Conservation (phyloP, 1,140 invertebrate genomes). For the Tenebrio molitor region DNA sequence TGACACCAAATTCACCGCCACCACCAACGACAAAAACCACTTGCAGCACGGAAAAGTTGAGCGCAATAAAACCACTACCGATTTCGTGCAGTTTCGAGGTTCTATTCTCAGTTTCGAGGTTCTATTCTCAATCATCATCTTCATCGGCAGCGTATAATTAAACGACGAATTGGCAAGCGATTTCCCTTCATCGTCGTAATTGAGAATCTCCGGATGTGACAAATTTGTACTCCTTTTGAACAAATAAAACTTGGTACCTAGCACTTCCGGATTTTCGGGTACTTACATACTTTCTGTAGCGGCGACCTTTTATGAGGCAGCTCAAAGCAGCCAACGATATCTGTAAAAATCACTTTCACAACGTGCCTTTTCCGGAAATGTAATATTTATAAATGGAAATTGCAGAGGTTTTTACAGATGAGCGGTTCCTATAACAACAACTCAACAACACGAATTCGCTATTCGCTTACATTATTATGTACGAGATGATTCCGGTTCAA, state of each 20-base stretch:
- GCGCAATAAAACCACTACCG: no score
- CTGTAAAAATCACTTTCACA: conserved; percentile 55
- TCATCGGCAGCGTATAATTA: conserved; percentile 67
- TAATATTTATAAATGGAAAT: conserved; percentile 6
- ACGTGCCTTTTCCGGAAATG: conserved; percentile 18
- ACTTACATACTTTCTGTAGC: conserved; percentile 61
- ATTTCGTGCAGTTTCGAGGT: no score
- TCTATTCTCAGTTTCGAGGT: no score
- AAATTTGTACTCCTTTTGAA: conserved; percentile 68
- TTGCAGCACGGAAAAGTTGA: no score
- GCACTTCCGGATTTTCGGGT: conserved; percentile 61
- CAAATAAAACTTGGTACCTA: conserved; percentile 72
- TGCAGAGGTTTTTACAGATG: conserved; percentile 13
- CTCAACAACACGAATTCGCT: conserved; percentile 19
- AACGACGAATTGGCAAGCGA: conserved; percentile 70
- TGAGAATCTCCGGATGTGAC: conserved; percentile 61
- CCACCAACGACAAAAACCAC: no score
- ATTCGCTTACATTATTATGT: neutral
- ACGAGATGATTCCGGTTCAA: conserved; percentile 12
- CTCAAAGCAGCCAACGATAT: conserved; percentile 64
- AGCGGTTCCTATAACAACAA: neutral
- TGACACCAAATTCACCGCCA: no score
- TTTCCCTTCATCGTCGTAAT: conserved; percentile 67
- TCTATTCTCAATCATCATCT: no score
- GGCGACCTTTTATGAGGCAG: conserved; percentile 63